A percentile compares a stretch with the other conserved stretches of the same genome.
These are phyloP conservation scores for Cyaniris semiargus DNA, from an alignment of 2,888 invertebrate species.

Conservation along the genomic window DNA sequence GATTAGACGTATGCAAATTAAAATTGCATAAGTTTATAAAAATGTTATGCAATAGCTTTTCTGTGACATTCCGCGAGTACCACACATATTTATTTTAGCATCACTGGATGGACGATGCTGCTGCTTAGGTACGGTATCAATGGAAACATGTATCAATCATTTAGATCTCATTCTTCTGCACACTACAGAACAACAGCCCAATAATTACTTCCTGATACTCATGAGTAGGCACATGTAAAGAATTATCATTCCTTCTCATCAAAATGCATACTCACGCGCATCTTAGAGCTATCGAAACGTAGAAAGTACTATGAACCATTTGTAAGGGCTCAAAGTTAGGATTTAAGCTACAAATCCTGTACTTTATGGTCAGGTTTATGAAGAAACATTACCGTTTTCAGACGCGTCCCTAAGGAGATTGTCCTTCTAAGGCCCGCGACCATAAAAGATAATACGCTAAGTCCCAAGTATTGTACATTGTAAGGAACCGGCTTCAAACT, in stretches of 20 bases:
- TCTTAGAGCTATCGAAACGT: neutral
- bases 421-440: constrained; percentile 16
- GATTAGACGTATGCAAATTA: too few species aligned
- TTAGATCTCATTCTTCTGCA: neutral
- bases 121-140: too few species aligned
- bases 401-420: neutral
- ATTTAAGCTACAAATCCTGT: constrained; percentile 15
- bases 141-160: neutral
- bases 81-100: too few species aligned
- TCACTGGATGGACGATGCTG: too few species aligned
- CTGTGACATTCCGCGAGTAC: too few species aligned
- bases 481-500: neutral
- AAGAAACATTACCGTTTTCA: constrained; percentile 19
- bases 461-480: neutral
- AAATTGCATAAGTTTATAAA: too few species aligned
- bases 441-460: constrained; percentile 18
- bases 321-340: neutral
- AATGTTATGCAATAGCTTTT: too few species aligned
- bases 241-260: neutral
- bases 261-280: neutral
- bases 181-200: neutral
- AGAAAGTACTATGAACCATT: neutral
- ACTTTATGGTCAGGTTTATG: constrained; percentile 13
- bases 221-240: neutral
- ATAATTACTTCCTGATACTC: constrained; percentile 5